These are phyloP conservation scores for Pedetes capensis DNA, from an alignment of 2,113 vertebrate species.

Conservation along the genomic window DNA sequence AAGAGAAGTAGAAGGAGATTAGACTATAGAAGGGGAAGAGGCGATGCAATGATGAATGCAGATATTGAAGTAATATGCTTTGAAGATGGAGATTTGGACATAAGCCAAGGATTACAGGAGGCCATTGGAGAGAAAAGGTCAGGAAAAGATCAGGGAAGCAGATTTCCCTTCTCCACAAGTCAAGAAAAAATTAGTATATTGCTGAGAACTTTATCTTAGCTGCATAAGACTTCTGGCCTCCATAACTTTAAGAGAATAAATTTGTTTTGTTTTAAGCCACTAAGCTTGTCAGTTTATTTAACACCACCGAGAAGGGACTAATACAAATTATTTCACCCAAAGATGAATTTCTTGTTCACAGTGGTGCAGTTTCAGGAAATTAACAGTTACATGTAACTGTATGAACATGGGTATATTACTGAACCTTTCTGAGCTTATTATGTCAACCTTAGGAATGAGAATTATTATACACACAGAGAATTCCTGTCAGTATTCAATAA, in stretches of 20 bases:
- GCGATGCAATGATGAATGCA: background rate
- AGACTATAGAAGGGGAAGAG: background rate
- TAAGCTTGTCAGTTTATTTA: background rate
- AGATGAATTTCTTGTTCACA: background rate
- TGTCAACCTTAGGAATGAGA: background rate
- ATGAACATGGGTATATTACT: background rate
- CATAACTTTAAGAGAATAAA: background rate
- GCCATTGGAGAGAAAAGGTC: background rate
- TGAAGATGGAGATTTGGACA: background rate
- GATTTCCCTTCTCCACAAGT: background rate
- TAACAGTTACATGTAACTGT: background rate
- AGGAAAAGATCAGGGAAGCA: background rate
- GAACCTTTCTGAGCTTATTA: background rate
- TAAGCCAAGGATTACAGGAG: background rate
- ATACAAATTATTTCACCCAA: background rate
- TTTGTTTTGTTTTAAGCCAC: background rate
- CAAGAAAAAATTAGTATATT: background rate
- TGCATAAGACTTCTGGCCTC: background rate
- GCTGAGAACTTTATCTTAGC: background rate
- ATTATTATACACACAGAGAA: background rate
- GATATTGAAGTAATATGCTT: background rate
- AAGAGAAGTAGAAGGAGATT: background rate
- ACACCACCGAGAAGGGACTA: background rate
- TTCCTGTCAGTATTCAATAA: background rate
- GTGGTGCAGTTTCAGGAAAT: background rate